phyloP scores from a whole-genome alignment of 2,797 vertebrate genomes.

The Enteromius unitaeniatus region DNA sequence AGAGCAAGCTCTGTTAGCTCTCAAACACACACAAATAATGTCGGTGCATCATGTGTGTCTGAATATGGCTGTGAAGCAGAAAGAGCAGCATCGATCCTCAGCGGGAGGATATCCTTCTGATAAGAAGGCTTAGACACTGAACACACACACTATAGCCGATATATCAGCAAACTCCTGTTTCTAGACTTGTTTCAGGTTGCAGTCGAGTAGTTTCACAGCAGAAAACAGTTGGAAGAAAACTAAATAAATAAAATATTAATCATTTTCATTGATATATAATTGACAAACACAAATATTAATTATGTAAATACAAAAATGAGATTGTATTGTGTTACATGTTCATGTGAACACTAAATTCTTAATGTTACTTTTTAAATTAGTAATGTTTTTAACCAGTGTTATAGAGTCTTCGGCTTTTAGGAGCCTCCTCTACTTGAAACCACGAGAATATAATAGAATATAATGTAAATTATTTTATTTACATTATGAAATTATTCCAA shows the following conservation, averaged over 20 bases:
- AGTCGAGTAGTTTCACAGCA: background rate
- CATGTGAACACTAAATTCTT: background rate
- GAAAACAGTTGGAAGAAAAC: background rate
- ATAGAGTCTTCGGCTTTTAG: background rate
- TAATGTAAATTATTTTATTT: background rate
- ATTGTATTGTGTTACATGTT: background rate
- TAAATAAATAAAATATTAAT: background rate
- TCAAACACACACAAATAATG: background rate
- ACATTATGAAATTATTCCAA: background rate
- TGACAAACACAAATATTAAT: background rate
- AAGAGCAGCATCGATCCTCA: constrained; percentile 61
- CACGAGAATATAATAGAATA: background rate
- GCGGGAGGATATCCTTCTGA: constrained; percentile 68
- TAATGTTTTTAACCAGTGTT: background rate
- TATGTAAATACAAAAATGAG: background rate
- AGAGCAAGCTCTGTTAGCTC: constrained; percentile 17
- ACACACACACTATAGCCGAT: constrained; percentile 33
- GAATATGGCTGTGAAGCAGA: constrained; percentile 35
- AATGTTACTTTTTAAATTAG: background rate
- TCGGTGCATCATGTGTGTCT: constrained; percentile 4
- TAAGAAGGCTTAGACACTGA: constrained; percentile 56
- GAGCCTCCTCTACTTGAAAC: background rate
- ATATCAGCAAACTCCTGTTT: background rate
- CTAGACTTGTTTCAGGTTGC: background rate
- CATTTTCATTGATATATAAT: background rate